A percentile compares a stretch with the other conserved stretches of the same genome.
phyloP scores from a whole-genome alignment of 2,888 invertebrate genomes.

The Caenorhabditis macrosperma region DNA sequence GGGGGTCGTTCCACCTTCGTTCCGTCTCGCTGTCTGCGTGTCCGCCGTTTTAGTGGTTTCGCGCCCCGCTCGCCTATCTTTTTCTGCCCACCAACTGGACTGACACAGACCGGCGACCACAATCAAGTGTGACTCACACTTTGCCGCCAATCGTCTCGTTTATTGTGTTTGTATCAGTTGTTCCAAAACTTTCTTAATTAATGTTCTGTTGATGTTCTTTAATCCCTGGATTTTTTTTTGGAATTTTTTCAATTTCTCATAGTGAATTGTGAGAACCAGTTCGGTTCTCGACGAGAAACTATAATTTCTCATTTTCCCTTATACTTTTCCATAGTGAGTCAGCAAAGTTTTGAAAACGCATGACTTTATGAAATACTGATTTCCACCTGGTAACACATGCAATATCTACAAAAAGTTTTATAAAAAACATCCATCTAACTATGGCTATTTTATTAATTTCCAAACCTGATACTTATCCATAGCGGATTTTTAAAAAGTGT shows the following conservation, averaged over 20 bases:
- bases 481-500: too few relatives aligned
- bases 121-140: slow-evolving; percentile 26
- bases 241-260: background rate
- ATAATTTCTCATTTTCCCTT: background rate
- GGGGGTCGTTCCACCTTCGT: slow-evolving; percentile 41
- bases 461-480: too few relatives aligned
- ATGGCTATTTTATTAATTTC: too few relatives aligned
- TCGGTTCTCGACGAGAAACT: too few relatives aligned
- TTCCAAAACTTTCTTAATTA: background rate
- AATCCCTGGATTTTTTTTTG: background rate
- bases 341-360: too few relatives aligned
- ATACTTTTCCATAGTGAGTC: too few relatives aligned
- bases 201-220: background rate
- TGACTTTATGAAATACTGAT: too few relatives aligned
- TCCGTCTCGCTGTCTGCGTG: slow-evolving; percentile 23
- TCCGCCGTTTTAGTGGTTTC: background rate
- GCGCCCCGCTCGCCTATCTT: slow-evolving; percentile 21
- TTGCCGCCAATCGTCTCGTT: slow-evolving; percentile 11
- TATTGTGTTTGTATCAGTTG: background rate
- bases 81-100: slow-evolving; percentile 34
- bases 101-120: slow-evolving; percentile 18
- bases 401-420: too few relatives aligned
- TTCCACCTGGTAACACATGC: too few relatives aligned
- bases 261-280: too few relatives aligned
- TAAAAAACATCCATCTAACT: too few relatives aligned